A percentile compares a stretch with the other conserved stretches of the same genome.
These are phyloP conservation scores for Trichopoda pennipes DNA, from an alignment of 2,888 invertebrate genomes.

Conservation along the genomic window DNA sequence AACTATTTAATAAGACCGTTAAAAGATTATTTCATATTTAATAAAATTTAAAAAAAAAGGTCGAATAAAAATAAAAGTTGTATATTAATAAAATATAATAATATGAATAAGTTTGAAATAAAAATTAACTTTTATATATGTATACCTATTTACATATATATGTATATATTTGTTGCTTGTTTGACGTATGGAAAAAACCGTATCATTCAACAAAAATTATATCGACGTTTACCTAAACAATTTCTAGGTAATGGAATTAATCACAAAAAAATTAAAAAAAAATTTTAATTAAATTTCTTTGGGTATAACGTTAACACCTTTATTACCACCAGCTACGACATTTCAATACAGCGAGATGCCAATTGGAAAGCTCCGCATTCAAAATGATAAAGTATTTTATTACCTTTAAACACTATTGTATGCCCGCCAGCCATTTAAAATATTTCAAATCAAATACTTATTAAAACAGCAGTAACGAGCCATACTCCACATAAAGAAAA, in stretches of 20 bases:
- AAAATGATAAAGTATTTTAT: constrained; percentile 77
- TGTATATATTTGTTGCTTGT: neutral
- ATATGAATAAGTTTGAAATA: no score
- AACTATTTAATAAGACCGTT: no score
- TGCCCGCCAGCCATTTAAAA: constrained; percentile 60
- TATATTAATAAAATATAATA: no score
- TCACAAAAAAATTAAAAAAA: neutral
- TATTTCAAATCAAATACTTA: constrained; percentile 57
- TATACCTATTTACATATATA: no score
- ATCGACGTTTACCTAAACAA: constrained; percentile 31
- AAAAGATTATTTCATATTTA: no score
- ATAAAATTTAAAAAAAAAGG: no score
- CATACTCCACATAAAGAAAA: neutral
- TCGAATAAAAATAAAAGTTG: no score
- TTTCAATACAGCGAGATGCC: constrained; percentile 56
- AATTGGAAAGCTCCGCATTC: constrained; percentile 67
- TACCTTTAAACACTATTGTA: constrained; percentile 75
- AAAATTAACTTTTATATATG: no score
- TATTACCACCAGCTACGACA: constrained; percentile 1
- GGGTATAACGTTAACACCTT: constrained; percentile 2
- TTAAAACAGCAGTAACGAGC: constrained; percentile 42
- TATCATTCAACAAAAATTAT: constrained; percentile 34
- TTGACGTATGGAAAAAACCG: constrained; percentile 35
- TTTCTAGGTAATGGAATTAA: constrained; percentile 10
- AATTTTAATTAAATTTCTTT: constrained; percentile 1